Evolutionary conservation across 2,888 invertebrate genomes (phyloP), one percentile per base, ranked within the genome.

Genomic region (Cinara cedri): DNA sequence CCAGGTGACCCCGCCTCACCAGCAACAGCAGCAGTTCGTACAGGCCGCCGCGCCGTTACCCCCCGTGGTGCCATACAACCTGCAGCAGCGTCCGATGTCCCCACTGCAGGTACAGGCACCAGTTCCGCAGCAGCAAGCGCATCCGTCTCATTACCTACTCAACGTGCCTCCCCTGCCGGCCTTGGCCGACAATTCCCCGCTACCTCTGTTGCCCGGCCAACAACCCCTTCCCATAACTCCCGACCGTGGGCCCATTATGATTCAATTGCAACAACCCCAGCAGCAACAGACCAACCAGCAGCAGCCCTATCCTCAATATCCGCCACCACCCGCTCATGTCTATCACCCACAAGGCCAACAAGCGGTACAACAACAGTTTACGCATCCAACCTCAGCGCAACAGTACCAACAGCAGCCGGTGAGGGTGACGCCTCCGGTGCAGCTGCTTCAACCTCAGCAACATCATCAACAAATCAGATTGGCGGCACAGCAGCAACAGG

Each of bases 161-260:
- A 81, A 75, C 62, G 71, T 66, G 19, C 81, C 82, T 1, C 80
- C 82, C 0, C 54, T 66, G 6, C 76, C 74, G 10, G 68, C 82
- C 16, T 16, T 82, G 8, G 70, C 42, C 4, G 72, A 72, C 13
- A 68, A 80, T 19, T 51, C 72, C 1, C 80, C 81, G 3, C n/a
- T 72, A 21, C 82, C 81, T 10, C 65, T 74, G 51, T 16, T 78
- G 13, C 78, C 78, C 9, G 78, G 78, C 11, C 78, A 78, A 62
- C 70, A 70, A 49, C 78, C 78, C 4, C 13, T 78, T 6, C 78
- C 78, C n/a, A 70, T 78, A 51, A 78, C 78, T 0, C 78, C 78
- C 1, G 70, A 78, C 21, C 57, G 60, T 1, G 78, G 78, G 4
- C 78, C 78, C 16, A 70, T 78, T 26, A 78, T 51, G 78, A 78